Evolutionary conservation across 2,888 invertebrate species (phyloP).

Genomic region (Lasioglossum villosulum): DNA sequence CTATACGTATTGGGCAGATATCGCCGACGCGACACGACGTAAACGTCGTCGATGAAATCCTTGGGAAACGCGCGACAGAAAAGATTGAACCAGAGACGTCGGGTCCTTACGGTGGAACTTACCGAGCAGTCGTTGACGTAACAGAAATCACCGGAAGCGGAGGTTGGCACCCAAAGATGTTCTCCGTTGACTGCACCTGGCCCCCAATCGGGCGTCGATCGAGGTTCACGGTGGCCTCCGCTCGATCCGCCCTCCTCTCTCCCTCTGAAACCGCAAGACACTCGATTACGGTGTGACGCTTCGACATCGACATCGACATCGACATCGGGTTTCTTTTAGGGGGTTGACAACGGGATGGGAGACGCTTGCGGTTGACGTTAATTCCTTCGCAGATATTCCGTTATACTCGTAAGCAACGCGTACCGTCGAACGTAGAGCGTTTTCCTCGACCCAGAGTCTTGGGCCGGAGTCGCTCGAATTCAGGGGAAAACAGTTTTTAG

Average conservation of each 20-base stretch:
- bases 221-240: conserved; percentile 85
- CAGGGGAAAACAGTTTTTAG: background rate
- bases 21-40: too few relatives aligned
- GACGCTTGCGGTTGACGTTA: conserved; percentile 51
- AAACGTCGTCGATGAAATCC: too few relatives aligned
- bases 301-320: conserved; percentile 15
- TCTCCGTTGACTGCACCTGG: conserved; percentile 95
- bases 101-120: conserved; percentile 75
- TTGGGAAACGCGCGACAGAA: background rate
- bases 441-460: background rate
- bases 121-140: conserved; percentile 96
- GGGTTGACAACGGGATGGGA: background rate
- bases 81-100: background rate
- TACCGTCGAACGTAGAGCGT: background rate
- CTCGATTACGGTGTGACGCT: conserved; percentile 45
- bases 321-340: background rate
- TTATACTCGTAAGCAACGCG: conserved; percentile 13
- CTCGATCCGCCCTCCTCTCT: conserved; percentile 76
- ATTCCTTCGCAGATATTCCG: conserved; percentile 48
- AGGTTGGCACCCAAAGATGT: conserved; percentile 96
- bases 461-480: too few relatives aligned
- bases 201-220: conserved; percentile 95
- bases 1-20: background rate
- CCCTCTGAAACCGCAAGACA: conserved; percentile 73
- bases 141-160: conserved; percentile 97